phyloP scores from a whole-genome alignment of 2,797 vertebrate species.

The Sebastes vulpes region DNA sequence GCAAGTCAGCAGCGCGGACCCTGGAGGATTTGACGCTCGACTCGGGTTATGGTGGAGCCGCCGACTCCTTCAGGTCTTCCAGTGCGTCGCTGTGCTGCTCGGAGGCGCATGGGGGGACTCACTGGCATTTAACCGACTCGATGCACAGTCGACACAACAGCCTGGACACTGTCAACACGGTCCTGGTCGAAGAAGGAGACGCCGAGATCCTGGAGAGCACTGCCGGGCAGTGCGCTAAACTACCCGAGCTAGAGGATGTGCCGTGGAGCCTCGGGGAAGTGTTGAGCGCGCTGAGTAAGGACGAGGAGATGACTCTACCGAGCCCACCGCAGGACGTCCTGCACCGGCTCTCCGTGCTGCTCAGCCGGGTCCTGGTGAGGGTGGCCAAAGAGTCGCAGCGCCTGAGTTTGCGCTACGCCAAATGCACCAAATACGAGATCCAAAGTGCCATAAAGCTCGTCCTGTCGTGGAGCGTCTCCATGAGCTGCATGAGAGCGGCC shows the following conservation, averaged over 20 bases:
- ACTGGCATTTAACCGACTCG: constrained; percentile 95
- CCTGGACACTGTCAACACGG: constrained; percentile 97
- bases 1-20: constrained; percentile 93
- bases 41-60: constrained; percentile 99
- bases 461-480: constrained; percentile 92
- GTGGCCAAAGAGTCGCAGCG: constrained; percentile 94
- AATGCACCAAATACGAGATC: constrained; percentile 96
- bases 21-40: constrained; percentile 99
- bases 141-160: constrained; percentile 98
- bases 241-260: constrained; percentile 98
- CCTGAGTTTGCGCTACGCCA: constrained; percentile 94
- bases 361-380: constrained; percentile 93
- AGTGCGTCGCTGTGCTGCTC: constrained; percentile 97
- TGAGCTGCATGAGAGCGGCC: constrained; percentile 90
- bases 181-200: constrained; percentile 92
- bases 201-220: constrained; percentile 96
- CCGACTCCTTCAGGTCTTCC: constrained; percentile 97
- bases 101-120: constrained; percentile 91
- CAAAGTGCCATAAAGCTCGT: constrained; percentile 95
- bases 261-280: constrained; percentile 97
- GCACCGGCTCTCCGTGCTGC: constrained; percentile 90
- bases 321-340: constrained; percentile 88
- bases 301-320: constrained; percentile 82
- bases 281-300: constrained; percentile 89
- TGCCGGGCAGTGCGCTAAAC: constrained; percentile 91